Percentiles rank a stretch among this genome's conserved stretches.
Conservation (phyloP, 1,140 invertebrate genomes). For the Drosophila takahashii region DNA sequence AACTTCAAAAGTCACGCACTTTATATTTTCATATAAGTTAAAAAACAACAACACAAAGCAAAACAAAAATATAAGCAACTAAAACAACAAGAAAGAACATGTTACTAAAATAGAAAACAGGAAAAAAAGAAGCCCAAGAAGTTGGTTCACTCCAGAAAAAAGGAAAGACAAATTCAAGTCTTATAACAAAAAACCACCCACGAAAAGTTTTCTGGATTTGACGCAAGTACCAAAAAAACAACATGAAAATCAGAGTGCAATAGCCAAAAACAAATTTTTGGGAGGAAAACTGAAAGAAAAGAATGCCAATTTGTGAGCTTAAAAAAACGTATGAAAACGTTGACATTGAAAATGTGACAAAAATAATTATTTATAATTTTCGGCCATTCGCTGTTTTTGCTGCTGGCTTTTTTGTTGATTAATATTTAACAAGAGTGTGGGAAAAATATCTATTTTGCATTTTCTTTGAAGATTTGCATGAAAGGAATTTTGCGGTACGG, state of each 20-base stretch:
- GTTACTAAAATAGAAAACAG: not conserved
- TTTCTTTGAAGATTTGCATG: constrained; percentile 24
- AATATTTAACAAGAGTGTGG: constrained; percentile 28
- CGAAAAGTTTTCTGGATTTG: not conserved
- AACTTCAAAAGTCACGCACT: no score
- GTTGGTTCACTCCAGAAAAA: not conserved
- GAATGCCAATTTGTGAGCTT: constrained; percentile 1
- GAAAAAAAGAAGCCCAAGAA: not conserved
- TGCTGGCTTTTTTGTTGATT: constrained; percentile 17
- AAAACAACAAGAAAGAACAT: not conserved
- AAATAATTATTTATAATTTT: constrained; percentile 50
- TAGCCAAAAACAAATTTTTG: not conserved
- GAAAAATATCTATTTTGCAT: constrained; percentile 13
- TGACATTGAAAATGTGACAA: constrained; percentile 54
- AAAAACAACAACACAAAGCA: not conserved
- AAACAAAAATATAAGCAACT: not conserved
- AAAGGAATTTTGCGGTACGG: constrained; percentile 4
- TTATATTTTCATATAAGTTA: no score
- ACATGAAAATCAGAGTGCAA: constrained; percentile 6
- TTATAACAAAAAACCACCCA: not conserved
- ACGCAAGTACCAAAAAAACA: not conserved
- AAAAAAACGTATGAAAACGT: constrained; percentile 43
- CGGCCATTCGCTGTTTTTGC: constrained; percentile 1
- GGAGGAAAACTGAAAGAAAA: constrained; percentile 5
- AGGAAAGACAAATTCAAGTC: not conserved